A percentile compares a stretch with the other conserved stretches of the same genome.
Evolutionary conservation across 2,797 vertebrate genomes (phyloP).

Genomic region (Crenichthys baileyi): DNA sequence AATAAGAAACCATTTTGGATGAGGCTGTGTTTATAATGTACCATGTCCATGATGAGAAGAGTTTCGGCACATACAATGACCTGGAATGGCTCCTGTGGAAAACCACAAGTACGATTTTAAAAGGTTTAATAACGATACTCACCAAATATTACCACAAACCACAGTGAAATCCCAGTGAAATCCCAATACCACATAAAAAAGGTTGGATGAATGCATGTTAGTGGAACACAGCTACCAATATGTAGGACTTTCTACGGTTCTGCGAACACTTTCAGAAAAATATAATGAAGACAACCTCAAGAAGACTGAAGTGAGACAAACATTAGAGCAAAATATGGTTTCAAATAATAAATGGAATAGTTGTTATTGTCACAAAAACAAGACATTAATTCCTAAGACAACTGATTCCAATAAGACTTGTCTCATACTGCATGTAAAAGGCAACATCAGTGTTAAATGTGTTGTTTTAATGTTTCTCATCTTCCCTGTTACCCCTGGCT

Average conservation of each 20-base stretch:
- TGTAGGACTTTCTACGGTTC: not conserved
- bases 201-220: not conserved
- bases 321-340: not conserved
- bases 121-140: not conserved
- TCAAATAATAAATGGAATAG: not conserved
- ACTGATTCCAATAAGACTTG: no score
- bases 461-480: no score
- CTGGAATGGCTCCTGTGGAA: constrained; percentile 90
- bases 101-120: constrained; percentile 2
- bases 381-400: no score
- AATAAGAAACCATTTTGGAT: not conserved
- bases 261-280: not conserved
- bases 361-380: no score
- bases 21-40: constrained; percentile 66
- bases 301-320: not conserved
- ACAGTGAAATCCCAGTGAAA: not conserved
- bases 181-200: not conserved
- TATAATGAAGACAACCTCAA: not conserved
- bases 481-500: no score
- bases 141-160: not conserved
- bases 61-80: constrained; percentile 93
- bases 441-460: no score
- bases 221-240: not conserved
- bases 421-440: no score
- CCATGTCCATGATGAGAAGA: constrained; percentile 97